A percentile compares a stretch with the other conserved stretches of the same genome.
These are phyloP conservation scores for Myotis daubentonii DNA, from an alignment of 2,797 vertebrate genomes.

Conservation along the genomic window DNA sequence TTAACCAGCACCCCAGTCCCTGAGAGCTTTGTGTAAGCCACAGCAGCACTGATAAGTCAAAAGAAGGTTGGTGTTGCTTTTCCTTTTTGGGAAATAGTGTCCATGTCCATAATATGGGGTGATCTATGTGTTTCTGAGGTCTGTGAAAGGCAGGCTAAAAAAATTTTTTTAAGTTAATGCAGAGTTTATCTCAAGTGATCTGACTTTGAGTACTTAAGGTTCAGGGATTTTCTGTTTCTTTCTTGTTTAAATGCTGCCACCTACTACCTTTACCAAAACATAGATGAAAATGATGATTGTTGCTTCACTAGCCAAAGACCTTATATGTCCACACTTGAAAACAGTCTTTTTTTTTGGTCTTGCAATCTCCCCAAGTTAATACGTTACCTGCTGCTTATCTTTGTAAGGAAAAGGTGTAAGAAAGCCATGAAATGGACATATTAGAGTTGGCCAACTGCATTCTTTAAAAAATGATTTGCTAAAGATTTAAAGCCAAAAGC, in stretches of 20 bases:
- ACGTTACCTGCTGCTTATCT: background rate
- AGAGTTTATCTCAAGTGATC: conserved; percentile 57
- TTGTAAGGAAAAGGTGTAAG: conserved; percentile 24
- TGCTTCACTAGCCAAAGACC: conserved; percentile 17
- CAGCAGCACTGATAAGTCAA: conserved; percentile 47
- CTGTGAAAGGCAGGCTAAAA: conserved; percentile 55
- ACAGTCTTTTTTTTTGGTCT: background rate
- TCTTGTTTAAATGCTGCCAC: conserved; percentile 31
- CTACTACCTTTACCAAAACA: background rate
- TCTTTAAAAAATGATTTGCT: conserved; percentile 70
- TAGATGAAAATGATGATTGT: background rate
- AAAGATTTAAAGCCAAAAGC: conserved; percentile 78
- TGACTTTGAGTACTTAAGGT: conserved; percentile 60
- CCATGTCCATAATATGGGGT: conserved; percentile 59
- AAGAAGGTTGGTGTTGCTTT: conserved; percentile 67
- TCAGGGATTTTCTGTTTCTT: conserved; percentile 41
- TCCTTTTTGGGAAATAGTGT: conserved; percentile 81
- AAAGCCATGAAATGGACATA: background rate
- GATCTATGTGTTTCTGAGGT: conserved; percentile 77
- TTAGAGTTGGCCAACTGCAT: conserved; percentile 60
- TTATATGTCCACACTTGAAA: background rate
- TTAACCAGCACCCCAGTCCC: background rate
- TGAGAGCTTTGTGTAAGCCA: conserved; percentile 59
- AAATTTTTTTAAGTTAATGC: conserved; percentile 62
- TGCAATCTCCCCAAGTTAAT: background rate